phyloP scores from a whole-genome alignment of 2,113 vertebrate genomes.

The Channa argus region DNA sequence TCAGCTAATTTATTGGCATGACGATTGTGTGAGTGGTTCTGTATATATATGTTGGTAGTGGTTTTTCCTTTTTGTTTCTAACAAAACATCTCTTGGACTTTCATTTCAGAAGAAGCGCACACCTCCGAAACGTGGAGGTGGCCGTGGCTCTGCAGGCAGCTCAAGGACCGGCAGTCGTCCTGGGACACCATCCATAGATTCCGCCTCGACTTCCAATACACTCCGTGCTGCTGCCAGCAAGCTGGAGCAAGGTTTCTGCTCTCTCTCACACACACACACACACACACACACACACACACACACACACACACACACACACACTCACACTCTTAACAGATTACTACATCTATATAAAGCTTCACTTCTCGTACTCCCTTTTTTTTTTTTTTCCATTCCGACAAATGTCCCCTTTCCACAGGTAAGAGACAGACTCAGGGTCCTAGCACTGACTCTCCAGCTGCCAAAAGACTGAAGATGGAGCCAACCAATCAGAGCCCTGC shows the following conservation, averaged over 20 bases:
- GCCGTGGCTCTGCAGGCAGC: slow-evolving; percentile 89
- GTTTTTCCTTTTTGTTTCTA: background rate
- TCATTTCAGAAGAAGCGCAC: slow-evolving; percentile 88
- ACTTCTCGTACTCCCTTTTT: too few species aligned
- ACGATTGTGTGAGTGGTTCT: background rate
- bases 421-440: slow-evolving; percentile 82
- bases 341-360: too few species aligned
- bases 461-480: slow-evolving; percentile 90
- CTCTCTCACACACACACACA: background rate
- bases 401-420: slow-evolving; percentile 71
- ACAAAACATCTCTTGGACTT: background rate
- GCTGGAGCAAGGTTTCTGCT: slow-evolving; percentile 87
- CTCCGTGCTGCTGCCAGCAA: slow-evolving; percentile 90
- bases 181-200: slow-evolving; percentile 87
- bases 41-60: background rate
- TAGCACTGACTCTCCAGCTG: slow-evolving; percentile 81
- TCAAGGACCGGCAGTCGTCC: slow-evolving; percentile 90
- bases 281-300: background rate
- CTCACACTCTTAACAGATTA: too few species aligned
- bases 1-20: background rate
- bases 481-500: slow-evolving; percentile 81
- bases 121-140: slow-evolving; percentile 87
- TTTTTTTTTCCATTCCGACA: background rate
- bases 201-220: slow-evolving; percentile 85
- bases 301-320: too few species aligned